Percentiles rank a stretch among this genome's conserved stretches.
phyloP scores from a whole-genome alignment of 2,113 vertebrate species.

The Chaenogobius annularis region DNA sequence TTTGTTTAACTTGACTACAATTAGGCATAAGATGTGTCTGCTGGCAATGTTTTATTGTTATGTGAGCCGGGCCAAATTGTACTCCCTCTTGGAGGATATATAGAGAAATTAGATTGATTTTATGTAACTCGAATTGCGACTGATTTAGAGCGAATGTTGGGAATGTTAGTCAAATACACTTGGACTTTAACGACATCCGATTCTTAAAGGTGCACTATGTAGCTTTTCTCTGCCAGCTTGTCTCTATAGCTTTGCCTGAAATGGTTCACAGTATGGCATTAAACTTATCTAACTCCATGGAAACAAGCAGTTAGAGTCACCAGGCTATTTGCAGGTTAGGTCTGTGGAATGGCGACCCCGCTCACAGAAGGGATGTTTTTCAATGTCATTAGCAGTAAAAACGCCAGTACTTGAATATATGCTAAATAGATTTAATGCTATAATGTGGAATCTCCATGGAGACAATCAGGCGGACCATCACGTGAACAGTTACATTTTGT shows the following conservation, averaged over 20 bases:
- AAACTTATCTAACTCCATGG: not conserved
- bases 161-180: constrained; percentile 13
- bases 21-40: constrained; percentile 30
- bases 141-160: constrained; percentile 20
- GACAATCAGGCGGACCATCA: no score
- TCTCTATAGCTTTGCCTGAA: not conserved
- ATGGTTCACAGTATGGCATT: not conserved
- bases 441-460: no score
- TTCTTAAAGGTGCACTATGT: not conserved
- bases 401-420: no score
- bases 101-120: constrained; percentile 16
- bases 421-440: no score
- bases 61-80: constrained; percentile 1
- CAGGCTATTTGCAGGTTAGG: no score
- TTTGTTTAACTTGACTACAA: constrained; percentile 45
- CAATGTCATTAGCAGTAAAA: no score
- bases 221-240: not conserved
- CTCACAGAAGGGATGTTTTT: no score
- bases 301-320: no score
- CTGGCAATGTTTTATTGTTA: constrained; percentile 34
- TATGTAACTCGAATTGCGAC: not conserved
- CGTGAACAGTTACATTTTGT: no score
- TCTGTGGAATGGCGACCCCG: no score
- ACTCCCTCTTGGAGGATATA: not conserved
- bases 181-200: not conserved